phyloP scores from a whole-genome alignment of 2,113 vertebrate genomes.

The Ardeotis arabs region DNA sequence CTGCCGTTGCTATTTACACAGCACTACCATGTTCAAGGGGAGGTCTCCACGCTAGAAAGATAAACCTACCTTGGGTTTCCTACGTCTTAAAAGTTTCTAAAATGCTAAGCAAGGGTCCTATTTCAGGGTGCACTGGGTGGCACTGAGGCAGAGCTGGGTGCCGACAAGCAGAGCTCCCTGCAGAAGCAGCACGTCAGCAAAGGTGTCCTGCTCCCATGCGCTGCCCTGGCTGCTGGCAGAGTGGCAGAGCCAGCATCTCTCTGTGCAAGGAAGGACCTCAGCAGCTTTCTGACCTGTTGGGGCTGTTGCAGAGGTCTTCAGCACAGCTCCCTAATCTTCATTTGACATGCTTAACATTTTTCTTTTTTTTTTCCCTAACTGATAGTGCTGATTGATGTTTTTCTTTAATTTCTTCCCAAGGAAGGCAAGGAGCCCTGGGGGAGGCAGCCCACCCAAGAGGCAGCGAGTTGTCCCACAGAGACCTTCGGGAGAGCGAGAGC shows the following conservation, averaged over 20 bases:
- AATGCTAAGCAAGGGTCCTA: background rate
- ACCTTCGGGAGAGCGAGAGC: background rate
- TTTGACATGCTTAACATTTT: background rate
- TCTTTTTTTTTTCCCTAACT: background rate
- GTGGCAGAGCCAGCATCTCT: background rate
- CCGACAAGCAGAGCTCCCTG: background rate
- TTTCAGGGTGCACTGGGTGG: background rate
- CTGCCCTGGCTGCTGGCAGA: background rate
- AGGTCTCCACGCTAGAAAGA: background rate
- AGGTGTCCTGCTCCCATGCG: rapidly evolving
- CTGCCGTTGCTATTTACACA: background rate
- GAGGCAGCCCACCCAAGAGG: background rate
- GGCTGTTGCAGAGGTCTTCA: background rate
- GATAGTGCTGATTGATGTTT: background rate
- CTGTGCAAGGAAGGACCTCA: background rate
- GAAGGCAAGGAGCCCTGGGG: background rate
- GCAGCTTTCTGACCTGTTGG: background rate
- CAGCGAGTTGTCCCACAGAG: rapidly evolving
- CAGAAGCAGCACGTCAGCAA: background rate
- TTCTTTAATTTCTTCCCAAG: background rate
- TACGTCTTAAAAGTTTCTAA: background rate
- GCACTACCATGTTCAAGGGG: rapidly evolving
- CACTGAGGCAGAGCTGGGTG: conserved; percentile 25
- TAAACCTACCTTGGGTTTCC: background rate
- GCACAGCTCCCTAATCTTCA: background rate